Conservation (phyloP, 2,888 invertebrate species). For the Baronia brevicornis region DNA sequence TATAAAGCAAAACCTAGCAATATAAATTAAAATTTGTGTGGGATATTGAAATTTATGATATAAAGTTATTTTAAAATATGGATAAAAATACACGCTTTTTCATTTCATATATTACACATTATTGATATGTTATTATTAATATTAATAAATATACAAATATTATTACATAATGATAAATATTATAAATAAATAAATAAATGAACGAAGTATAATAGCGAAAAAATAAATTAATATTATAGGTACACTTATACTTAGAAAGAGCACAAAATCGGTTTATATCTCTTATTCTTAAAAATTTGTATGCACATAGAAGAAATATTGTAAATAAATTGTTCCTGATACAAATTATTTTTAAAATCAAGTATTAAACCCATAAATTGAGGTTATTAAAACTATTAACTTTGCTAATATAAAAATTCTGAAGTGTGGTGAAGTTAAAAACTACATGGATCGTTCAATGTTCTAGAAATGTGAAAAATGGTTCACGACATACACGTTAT, state of each 20-base stretch:
- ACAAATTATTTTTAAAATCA: too few species aligned
- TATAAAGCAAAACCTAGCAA: conserved; percentile 2
- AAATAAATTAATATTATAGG: too few species aligned
- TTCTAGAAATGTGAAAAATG: conserved; percentile 1
- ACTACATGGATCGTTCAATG: conserved; percentile 3
- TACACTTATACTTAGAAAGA: too few species aligned
- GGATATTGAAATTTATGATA: conserved; percentile 11
- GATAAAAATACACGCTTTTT: conserved; percentile 51
- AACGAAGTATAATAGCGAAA: too few species aligned
- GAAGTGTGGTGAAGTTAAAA: conserved; percentile 6
- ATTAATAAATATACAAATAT: background rate
- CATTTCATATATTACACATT: conserved; percentile 39
- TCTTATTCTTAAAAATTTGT: too few species aligned
- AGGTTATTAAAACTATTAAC: too few species aligned
- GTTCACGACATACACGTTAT: conserved; percentile 1
- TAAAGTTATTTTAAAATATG: conserved; percentile 17
- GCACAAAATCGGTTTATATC: too few species aligned
- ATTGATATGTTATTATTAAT: too few species aligned
- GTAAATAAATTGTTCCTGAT: too few species aligned
- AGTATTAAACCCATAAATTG: too few species aligned
- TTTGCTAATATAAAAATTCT: too few species aligned
- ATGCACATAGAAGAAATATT: too few species aligned
- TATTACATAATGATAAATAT: conserved; percentile 4
- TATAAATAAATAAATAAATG: conserved; percentile 1
- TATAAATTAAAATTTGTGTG: conserved; percentile 2